Percentiles rank a stretch among this genome's conserved stretches.
These are phyloP conservation scores for Cecropterus lyciades DNA, from an alignment of 1,140 invertebrate genomes.

Conservation along the genomic window DNA sequence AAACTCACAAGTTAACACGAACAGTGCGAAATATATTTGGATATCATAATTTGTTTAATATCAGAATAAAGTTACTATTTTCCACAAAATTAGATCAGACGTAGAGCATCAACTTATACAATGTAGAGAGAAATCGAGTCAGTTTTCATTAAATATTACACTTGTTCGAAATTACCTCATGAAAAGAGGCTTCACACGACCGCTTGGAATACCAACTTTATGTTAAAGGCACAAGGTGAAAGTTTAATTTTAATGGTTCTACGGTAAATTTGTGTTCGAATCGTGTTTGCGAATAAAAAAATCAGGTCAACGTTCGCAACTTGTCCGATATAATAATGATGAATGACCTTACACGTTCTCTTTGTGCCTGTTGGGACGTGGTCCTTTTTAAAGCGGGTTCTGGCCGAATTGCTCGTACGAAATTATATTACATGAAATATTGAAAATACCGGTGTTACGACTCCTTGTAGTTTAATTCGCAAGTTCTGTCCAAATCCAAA, in stretches of 20 bases:
- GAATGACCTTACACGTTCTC: conserved; percentile 57
- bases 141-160: conserved; percentile 34
- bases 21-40: too few relatives aligned
- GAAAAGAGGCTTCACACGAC: conserved; percentile 15
- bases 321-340: conserved; percentile 69
- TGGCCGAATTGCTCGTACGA: too few relatives aligned
- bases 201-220: conserved; percentile 21
- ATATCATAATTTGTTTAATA: too few relatives aligned
- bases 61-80: conserved; percentile 1
- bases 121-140: conserved; percentile 16
- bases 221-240: conserved; percentile 24
- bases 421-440: too few relatives aligned
- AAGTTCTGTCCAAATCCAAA: too few relatives aligned
- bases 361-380: conserved; percentile 42
- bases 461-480: too few relatives aligned
- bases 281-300: conserved; percentile 51
- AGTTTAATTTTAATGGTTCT: conserved; percentile 24
- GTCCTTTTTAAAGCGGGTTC: conserved; percentile 42
- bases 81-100: conserved; percentile 24
- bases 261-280: conserved; percentile 40
- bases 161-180: conserved; percentile 34
- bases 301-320: conserved; percentile 56
- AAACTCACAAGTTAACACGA: too few relatives aligned
- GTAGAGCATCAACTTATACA: conserved; percentile 11
- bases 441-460: too few relatives aligned